A percentile compares a stretch with the other conserved stretches of the same genome.
phyloP scores from a whole-genome alignment of 2,888 invertebrate genomes.

The Linnaemya tessellans region DNA sequence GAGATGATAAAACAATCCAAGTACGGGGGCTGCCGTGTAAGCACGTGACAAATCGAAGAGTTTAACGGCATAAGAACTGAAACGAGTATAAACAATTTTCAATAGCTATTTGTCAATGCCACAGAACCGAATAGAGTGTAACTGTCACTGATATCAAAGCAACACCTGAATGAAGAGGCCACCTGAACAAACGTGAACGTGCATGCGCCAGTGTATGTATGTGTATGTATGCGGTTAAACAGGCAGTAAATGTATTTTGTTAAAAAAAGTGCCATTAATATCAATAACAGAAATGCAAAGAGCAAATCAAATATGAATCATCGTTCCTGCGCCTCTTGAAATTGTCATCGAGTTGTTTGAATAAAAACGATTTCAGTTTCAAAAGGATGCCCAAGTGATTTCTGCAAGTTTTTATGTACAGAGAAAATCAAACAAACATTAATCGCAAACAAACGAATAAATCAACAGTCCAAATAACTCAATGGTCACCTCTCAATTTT shows the following conservation, averaged over 20 bases:
- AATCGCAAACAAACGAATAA: not conserved
- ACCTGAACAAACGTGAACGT: no score
- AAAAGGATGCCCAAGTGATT: not conserved
- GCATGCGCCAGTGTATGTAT: no score
- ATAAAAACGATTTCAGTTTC: not conserved
- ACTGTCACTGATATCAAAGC: not conserved
- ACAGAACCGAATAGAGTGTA: no score
- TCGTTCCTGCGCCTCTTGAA: not conserved
- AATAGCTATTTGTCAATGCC: no score
- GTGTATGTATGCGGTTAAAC: no score
- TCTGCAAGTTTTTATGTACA: not conserved
- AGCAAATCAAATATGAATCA: not conserved
- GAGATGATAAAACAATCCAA: no score
- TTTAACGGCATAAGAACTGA: no score
- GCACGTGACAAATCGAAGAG: no score
- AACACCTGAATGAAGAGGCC: not conserved
- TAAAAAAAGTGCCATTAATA: not conserved
- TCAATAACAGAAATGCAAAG: not conserved
- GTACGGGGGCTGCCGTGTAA: no score
- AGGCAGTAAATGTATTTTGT: not conserved
- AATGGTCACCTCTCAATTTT: conserved; percentile 4
- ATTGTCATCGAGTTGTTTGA: not conserved
- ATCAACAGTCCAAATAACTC: not conserved
- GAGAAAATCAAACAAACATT: not conserved
- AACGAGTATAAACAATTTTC: no score